A percentile compares a stretch with the other conserved stretches of the same genome.
Evolutionary conservation across 2,888 invertebrate genomes (phyloP).

Genomic region (Agriopis aurantiaria): DNA sequence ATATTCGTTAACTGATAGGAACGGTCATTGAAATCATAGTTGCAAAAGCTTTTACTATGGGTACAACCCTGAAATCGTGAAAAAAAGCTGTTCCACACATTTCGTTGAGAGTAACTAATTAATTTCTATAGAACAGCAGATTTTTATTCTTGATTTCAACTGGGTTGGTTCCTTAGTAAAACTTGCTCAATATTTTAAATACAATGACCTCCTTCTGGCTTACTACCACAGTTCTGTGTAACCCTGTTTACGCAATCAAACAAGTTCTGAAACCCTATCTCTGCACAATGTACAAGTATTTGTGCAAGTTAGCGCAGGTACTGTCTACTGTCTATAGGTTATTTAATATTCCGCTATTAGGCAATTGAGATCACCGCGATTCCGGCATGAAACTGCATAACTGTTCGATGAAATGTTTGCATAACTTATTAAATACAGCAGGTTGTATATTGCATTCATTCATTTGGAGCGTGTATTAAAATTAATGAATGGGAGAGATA

Average conservation of each 20-base stretch:
- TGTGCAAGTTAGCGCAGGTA: constrained; percentile 11
- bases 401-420: constrained; percentile 38
- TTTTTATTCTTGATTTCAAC: too few species aligned
- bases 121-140: too few species aligned
- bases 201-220: too few species aligned
- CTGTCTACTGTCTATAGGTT: constrained; percentile 38
- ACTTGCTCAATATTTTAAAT: too few species aligned
- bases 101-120: too few species aligned
- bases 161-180: too few species aligned
- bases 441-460: constrained; percentile 5
- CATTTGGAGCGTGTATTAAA: constrained; percentile 1
- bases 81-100: too few species aligned
- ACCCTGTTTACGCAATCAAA: neutral
- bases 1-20: too few species aligned
- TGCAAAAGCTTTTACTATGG: too few species aligned
- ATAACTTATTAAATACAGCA: constrained; percentile 18
- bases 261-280: constrained; percentile 54
- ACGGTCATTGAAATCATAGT: too few species aligned
- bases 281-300: constrained; percentile 8
- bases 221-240: too few species aligned
- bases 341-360: constrained; percentile 66
- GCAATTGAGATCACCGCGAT: constrained; percentile 60
- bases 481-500: neutral
- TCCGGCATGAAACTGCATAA: constrained; percentile 44
- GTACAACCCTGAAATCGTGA: too few species aligned